Evolutionary conservation across 2,888 invertebrate genomes (phyloP), one percentile per base, ranked within the genome.

Genomic region (Drosophila affinis): DNA sequence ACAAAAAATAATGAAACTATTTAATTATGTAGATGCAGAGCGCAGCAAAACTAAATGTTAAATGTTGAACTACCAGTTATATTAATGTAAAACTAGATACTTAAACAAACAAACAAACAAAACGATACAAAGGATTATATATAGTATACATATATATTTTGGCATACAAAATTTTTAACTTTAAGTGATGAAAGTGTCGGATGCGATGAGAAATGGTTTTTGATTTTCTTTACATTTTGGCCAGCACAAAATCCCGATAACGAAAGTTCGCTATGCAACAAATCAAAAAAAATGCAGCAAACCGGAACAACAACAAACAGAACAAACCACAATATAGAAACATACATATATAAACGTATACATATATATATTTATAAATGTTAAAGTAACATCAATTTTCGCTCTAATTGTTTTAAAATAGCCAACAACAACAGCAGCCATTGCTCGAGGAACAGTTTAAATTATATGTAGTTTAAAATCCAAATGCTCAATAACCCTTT

Each of bases 81-180:
- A 60, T 55, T 39, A 69, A 54, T 72, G 57, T 69, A 74, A 75
- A 48, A 39, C 54, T 61, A 68, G 62, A 62, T 53, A 49, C 59
- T 45, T 65, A 60, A 61, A 55, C 27, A 49, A 71, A 61, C n/a
- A 54, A 61, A 34, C 32, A 39, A 55, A 73, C 65, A 67, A 62
- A 68, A 53, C 45, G 47, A 61, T 56, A 61, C 46, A 27, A 44
- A 58, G 45, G 45, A 59, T 51, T 54, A 46, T 61, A 61, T 46
- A 48, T 29, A 54, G 44, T 49, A 56, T 45, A 64, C 53, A 62
- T n/a, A 77, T 89, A 88, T 86, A 88, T 86, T 86, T 86, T 86
- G 86, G 86, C 86, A 89, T 87, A 89, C 86, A 74, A 87, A 84
- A 89, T 84, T 86, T 89, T 72, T 85, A 87, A 45, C 55, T 32